Percentiles rank a stretch among this genome's conserved stretches.
Evolutionary conservation across 2,797 vertebrate genomes (phyloP).

Genomic region (Erpetoichthys calabaricus): DNA sequence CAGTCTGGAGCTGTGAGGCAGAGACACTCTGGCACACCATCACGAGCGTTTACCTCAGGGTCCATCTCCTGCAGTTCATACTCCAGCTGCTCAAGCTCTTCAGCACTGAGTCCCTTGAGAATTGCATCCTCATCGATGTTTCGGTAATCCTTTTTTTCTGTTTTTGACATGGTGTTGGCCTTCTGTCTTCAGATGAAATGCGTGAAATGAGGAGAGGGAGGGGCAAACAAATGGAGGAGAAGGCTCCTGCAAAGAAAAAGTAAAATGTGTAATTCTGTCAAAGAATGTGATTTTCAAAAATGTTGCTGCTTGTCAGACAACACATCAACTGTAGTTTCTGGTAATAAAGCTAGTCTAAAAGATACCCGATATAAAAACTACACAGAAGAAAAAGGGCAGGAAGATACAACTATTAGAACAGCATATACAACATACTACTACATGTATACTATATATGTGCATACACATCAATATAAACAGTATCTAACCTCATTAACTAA

Average conservation of each 20-base stretch:
- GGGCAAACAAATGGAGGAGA: not conserved
- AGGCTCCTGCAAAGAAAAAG: not conserved
- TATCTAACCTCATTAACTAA: no score
- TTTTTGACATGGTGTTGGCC: slow-evolving; percentile 45
- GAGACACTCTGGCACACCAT: no score
- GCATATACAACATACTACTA: no score
- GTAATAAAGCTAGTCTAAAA: no score
- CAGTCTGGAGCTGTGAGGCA: no score
- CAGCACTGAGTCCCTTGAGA: slow-evolving; percentile 66
- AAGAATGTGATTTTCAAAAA: not conserved
- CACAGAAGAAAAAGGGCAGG: no score
- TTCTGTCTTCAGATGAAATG: slow-evolving; percentile 21
- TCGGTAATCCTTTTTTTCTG: slow-evolving; percentile 68
- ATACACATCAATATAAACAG: no score
- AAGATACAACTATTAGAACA: no score
- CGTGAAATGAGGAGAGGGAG: slow-evolving; percentile 25
- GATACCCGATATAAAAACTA: no score
- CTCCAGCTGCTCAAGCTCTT: slow-evolving; percentile 77
- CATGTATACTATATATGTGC: no score
- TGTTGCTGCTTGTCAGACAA: no score
- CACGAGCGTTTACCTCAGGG: slow-evolving; percentile 62
- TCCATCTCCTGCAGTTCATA: slow-evolving; percentile 84
- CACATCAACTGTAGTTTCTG: no score
- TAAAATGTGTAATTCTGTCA: not conserved
- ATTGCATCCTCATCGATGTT: slow-evolving; percentile 93